These are phyloP conservation scores for Cyaniris semiargus DNA, from an alignment of 2,888 invertebrate species.

Conservation along the genomic window DNA sequence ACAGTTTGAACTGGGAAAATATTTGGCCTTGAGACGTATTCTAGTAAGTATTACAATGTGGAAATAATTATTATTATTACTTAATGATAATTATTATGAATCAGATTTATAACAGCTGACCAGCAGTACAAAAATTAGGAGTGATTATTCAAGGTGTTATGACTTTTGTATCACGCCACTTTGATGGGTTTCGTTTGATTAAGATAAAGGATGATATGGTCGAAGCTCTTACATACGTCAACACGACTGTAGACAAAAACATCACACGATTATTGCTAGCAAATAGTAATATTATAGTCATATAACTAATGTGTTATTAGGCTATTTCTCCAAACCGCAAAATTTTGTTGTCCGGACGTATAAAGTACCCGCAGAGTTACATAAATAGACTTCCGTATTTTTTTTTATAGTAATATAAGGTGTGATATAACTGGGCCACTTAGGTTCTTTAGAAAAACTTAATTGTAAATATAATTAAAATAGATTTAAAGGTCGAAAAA, in stretches of 20 bases:
- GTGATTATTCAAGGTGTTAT: background rate
- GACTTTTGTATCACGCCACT: background rate
- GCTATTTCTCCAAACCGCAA: too few relatives aligned
- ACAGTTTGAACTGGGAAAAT: background rate
- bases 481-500: too few relatives aligned
- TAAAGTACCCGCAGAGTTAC: too few relatives aligned
- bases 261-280: background rate
- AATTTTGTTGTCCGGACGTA: too few relatives aligned
- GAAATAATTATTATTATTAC: background rate
- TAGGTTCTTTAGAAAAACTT: too few relatives aligned
- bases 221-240: conserved; percentile 7
- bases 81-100: conserved; percentile 1
- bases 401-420: too few relatives aligned
- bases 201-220: background rate
- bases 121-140: too few relatives aligned
- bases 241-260: background rate
- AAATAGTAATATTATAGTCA: background rate
- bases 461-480: too few relatives aligned
- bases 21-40: background rate
- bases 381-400: too few relatives aligned
- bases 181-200: background rate
- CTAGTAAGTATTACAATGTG: background rate
- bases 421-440: too few relatives aligned
- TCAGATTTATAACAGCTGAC: background rate
- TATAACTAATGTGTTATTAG: too few relatives aligned